A percentile compares a stretch with the other conserved stretches of the same genome.
These are phyloP conservation scores for Salvelinus namaycush DNA, from an alignment of 2,113 vertebrate species.

Conservation along the genomic window DNA sequence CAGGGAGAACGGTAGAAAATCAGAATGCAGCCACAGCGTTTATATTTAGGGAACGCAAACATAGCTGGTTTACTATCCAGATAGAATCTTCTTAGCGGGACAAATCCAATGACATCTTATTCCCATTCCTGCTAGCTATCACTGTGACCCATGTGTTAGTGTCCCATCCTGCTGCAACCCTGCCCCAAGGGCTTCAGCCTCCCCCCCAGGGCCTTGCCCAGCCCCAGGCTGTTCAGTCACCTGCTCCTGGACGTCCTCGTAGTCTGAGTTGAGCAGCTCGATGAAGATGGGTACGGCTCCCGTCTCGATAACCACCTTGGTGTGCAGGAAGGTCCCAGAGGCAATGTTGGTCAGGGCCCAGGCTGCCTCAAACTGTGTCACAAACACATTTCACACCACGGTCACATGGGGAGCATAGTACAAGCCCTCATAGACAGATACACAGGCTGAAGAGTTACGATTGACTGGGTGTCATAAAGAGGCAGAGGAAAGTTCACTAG, in stretches of 20 bases:
- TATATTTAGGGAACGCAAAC: too few species aligned
- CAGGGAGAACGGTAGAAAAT: too few species aligned
- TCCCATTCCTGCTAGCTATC: neutral
- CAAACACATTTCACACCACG: constrained; percentile 27
- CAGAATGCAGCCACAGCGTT: too few species aligned
- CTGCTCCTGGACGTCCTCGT: constrained; percentile 98
- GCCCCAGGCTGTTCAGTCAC: constrained; percentile 65
- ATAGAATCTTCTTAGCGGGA: neutral
- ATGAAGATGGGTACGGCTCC: constrained; percentile 98
- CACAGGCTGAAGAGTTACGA: neutral
- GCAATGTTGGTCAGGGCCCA: constrained; percentile 99
- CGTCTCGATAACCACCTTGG: constrained; percentile 95
- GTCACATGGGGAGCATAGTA: neutral
- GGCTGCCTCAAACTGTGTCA: constrained; percentile 90
- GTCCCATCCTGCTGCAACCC: neutral
- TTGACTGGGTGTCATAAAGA: neutral
- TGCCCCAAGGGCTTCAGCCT: neutral
- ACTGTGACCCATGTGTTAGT: neutral
- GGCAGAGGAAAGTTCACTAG: neutral
- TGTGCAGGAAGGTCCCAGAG: constrained; percentile 96
- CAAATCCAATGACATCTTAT: neutral
- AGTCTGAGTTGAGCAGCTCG: constrained; percentile 94
- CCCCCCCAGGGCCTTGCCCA: too few species aligned
- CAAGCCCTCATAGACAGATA: neutral
- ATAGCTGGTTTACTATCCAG: neutral